Percentiles rank a stretch among this genome's conserved stretches.
Conservation (phyloP, 2,888 invertebrate species). For the Leucophenga maculata region DNA sequence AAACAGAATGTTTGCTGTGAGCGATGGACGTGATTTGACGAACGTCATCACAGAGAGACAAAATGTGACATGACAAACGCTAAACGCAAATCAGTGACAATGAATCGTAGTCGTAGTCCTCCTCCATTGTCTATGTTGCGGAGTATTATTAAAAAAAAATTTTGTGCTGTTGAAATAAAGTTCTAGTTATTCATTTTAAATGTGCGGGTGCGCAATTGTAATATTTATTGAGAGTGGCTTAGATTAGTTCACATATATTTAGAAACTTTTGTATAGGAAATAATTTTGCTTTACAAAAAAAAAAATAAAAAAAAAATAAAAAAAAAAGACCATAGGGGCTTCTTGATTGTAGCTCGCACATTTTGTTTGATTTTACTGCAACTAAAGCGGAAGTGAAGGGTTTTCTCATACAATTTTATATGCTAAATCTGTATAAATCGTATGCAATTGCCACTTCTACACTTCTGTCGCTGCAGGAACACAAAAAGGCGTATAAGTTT, state of each 20-base stretch:
- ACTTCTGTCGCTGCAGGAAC: too few species aligned
- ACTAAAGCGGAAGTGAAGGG: not conserved
- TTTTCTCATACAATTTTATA: not conserved
- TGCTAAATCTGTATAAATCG: too few species aligned
- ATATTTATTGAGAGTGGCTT: too few species aligned
- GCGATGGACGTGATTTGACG: not conserved
- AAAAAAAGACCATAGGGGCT: not conserved
- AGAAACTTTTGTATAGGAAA: not conserved
- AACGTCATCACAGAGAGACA: not conserved
- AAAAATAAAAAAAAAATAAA: too few species aligned
- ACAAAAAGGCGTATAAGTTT: too few species aligned
- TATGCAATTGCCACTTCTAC: too few species aligned
- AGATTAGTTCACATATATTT: too few species aligned
- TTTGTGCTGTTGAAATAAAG: too few species aligned
- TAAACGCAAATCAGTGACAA: slow-evolving; percentile 5
- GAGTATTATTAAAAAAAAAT: not conserved
- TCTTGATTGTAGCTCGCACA: too few species aligned
- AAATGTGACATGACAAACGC: not conserved
- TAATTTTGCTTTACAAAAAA: not conserved
- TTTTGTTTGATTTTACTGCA: not conserved
- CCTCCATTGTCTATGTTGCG: not conserved
- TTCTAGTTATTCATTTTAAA: too few species aligned
- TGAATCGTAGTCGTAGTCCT: not conserved
- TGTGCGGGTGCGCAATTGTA: too few species aligned
- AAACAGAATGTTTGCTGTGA: not conserved